phyloP scores from a whole-genome alignment of 2,113 vertebrate genomes.

The Numida meleagris region DNA sequence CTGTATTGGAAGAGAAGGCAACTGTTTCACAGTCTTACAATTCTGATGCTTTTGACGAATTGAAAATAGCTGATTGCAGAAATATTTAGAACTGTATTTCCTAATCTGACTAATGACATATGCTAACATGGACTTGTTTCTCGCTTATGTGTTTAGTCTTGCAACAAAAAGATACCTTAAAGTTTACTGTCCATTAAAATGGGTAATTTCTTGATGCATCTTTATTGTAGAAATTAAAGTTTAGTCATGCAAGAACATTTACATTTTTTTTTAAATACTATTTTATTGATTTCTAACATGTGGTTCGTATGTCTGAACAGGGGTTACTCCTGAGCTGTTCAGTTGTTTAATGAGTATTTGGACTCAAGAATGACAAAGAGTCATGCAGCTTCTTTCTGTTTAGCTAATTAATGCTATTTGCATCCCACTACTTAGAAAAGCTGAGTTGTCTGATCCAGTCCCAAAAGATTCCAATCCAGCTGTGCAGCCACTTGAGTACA shows the following conservation, averaged over 20 bases:
- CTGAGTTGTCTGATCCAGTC: neutral
- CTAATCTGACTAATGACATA: neutral
- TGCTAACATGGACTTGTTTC: neutral
- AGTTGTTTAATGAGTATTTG: neutral
- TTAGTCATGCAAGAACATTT: neutral
- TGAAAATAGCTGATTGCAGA: neutral
- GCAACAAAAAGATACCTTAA: neutral
- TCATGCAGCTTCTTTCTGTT: neutral
- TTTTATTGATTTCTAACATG: neutral
- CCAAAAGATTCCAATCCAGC: neutral
- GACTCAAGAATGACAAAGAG: neutral
- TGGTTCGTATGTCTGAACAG: neutral
- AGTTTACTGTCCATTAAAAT: neutral
- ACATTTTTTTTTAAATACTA: neutral
- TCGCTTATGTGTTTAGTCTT: neutral
- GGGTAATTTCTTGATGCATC: neutral
- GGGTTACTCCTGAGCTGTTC: neutral
- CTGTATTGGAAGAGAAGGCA: neutral
- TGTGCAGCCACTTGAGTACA: neutral
- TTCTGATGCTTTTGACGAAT: neutral
- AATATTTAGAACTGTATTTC: neutral
- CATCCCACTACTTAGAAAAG: neutral
- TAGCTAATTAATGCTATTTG: neutral
- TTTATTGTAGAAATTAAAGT: neutral
- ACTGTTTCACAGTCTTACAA: neutral